Conservation (phyloP, 2,797 vertebrate species). For the Uromys caudimaculatus region DNA sequence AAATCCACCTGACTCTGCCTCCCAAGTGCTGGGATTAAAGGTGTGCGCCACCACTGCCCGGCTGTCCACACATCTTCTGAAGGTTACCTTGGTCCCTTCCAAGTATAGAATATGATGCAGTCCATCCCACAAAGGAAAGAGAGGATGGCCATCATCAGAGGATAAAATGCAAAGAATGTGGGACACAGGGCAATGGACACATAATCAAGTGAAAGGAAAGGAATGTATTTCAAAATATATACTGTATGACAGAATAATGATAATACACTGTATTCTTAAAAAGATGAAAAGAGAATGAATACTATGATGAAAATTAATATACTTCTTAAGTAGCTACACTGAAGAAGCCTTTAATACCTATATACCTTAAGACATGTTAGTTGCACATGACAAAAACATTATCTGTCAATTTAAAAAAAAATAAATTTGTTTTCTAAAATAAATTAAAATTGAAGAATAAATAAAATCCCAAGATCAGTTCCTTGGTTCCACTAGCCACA, state of each 20-base stretch:
- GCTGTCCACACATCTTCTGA: not conserved
- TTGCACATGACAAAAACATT: not conserved
- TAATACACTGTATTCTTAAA: not conserved
- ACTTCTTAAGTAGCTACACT: not conserved
- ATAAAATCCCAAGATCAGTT: not conserved
- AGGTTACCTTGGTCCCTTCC: not conserved
- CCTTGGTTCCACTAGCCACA: rapidly evolving
- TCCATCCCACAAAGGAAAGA: not conserved
- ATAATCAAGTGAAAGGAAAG: not conserved
- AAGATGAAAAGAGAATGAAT: not conserved
- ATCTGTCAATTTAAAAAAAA: not conserved
- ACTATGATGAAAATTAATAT: not conserved
- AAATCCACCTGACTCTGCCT: too few species aligned
- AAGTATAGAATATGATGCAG: not conserved
- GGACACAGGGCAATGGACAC: not conserved
- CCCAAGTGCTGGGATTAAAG: too few species aligned
- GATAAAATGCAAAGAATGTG: not conserved
- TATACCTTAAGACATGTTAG: not conserved
- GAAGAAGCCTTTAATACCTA: not conserved
- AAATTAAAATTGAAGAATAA: not conserved
- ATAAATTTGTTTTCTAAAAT: not conserved
- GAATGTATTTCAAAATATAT: not conserved
- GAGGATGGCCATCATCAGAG: not conserved
- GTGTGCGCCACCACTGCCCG: too few species aligned
- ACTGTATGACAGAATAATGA: not conserved